Conservation (phyloP, 2,888 invertebrate species). For the Nymphalis c-album region DNA sequence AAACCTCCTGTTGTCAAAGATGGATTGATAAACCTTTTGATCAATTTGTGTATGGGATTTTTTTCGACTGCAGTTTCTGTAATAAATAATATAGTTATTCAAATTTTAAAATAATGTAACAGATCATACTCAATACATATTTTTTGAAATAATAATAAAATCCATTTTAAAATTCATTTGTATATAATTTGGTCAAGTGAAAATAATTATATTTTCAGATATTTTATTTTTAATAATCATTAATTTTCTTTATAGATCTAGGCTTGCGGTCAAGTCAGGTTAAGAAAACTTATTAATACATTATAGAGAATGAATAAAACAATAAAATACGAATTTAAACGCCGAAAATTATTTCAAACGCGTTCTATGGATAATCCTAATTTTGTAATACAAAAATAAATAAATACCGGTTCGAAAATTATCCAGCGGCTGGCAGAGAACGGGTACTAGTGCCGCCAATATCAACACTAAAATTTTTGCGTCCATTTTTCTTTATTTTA, state of each 20-base stretch:
- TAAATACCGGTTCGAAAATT: constrained; percentile 44
- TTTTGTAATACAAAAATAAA: not conserved
- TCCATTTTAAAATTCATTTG: too few species aligned
- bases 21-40: constrained; percentile 62
- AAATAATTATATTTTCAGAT: too few species aligned
- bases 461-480: constrained; percentile 45
- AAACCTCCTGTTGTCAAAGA: constrained; percentile 52
- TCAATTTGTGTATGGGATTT: constrained; percentile 45
- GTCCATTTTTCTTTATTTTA: constrained; percentile 29
- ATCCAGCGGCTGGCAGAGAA: constrained; percentile 51
- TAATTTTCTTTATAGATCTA: too few species aligned
- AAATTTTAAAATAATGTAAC: not conserved
- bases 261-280: too few species aligned
- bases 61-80: constrained; percentile 18
- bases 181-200: too few species aligned
- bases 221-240: too few species aligned
- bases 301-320: too few species aligned
- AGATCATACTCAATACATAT: too few species aligned
- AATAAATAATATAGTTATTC: constrained; percentile 4
- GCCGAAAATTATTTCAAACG: too few species aligned
- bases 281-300: too few species aligned
- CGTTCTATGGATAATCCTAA: not conserved
- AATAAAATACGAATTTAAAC: too few species aligned
- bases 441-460: constrained; percentile 39
- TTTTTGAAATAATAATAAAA: too few species aligned